phyloP scores from a whole-genome alignment of 2,888 invertebrate species.

The Pristionchus arcanus region DNA sequence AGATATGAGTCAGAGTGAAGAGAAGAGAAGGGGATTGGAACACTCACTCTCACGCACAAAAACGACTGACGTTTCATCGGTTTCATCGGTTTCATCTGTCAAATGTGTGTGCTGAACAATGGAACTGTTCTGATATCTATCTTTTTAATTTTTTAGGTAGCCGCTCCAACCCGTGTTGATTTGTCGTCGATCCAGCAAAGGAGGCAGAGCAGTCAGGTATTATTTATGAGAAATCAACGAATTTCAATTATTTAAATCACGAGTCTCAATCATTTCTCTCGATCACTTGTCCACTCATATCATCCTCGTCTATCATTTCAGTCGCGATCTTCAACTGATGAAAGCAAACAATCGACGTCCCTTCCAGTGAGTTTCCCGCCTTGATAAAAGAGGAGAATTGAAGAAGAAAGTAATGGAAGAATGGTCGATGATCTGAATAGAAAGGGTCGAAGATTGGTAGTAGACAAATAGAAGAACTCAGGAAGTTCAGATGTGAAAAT shows the following conservation, averaged over 20 bases:
- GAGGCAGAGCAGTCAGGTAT: background rate
- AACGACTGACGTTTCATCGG: background rate
- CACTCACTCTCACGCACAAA: conserved; percentile 7
- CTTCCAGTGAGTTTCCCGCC: conserved; percentile 27
- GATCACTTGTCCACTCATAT: background rate
- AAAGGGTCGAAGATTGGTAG: background rate
- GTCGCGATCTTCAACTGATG: conserved; percentile 28
- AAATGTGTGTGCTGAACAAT: background rate
- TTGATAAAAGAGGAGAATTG: background rate
- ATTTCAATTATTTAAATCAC: background rate
- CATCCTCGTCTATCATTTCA: background rate
- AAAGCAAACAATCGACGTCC: conserved; percentile 16
- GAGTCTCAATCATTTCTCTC: background rate
- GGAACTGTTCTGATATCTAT: background rate
- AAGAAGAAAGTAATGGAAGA: background rate
- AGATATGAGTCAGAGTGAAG: conserved; percentile 13
- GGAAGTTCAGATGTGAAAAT: background rate
- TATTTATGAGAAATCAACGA: background rate
- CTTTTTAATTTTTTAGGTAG: background rate
- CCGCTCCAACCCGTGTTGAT: background rate
- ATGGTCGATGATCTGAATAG: background rate
- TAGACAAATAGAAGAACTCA: conserved; percentile 12
- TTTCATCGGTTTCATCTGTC: background rate
- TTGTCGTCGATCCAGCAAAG: background rate
- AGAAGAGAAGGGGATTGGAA: background rate